Evolutionary conservation across 2,888 invertebrate genomes (phyloP).

Genomic region (Tinea pellionella): DNA sequence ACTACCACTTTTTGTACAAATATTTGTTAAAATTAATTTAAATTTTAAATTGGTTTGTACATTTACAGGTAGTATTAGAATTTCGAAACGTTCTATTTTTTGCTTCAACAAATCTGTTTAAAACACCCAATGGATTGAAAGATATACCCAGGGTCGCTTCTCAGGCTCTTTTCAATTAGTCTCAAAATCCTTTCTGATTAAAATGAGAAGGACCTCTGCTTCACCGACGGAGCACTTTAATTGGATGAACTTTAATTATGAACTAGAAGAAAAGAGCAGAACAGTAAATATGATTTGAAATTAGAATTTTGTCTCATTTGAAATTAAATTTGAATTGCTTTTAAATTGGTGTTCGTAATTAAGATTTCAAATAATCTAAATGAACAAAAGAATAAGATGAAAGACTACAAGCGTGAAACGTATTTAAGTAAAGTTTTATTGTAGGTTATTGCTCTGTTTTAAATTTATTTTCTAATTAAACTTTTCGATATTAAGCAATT

Average conservation of each 20-base stretch:
- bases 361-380: not conserved
- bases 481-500: too few relatives aligned
- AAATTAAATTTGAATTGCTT: slow-evolving; percentile 5
- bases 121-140: not conserved
- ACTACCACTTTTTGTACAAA: too few relatives aligned
- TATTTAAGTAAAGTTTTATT: too few relatives aligned
- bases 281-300: slow-evolving; percentile 12
- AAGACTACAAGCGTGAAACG: not conserved
- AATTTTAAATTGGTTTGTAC: too few relatives aligned
- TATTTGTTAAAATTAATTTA: too few relatives aligned
- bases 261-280: slow-evolving; percentile 10
- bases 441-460: too few relatives aligned
- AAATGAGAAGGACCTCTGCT: slow-evolving; percentile 12
- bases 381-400: not conserved
- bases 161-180: slow-evolving; percentile 10
- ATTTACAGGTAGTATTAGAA: too few relatives aligned
- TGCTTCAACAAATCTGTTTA: not conserved
- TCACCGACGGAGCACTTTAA: slow-evolving; percentile 11
- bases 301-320: not conserved
- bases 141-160: slow-evolving; percentile 5
- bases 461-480: too few relatives aligned
- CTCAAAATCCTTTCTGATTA: slow-evolving; percentile 13
- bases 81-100: not conserved
- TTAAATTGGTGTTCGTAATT: slow-evolving; percentile 1
- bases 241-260: slow-evolving; percentile 10